Conservation (phyloP, 1,140 invertebrate genomes). For the Procambarus clarkii region DNA sequence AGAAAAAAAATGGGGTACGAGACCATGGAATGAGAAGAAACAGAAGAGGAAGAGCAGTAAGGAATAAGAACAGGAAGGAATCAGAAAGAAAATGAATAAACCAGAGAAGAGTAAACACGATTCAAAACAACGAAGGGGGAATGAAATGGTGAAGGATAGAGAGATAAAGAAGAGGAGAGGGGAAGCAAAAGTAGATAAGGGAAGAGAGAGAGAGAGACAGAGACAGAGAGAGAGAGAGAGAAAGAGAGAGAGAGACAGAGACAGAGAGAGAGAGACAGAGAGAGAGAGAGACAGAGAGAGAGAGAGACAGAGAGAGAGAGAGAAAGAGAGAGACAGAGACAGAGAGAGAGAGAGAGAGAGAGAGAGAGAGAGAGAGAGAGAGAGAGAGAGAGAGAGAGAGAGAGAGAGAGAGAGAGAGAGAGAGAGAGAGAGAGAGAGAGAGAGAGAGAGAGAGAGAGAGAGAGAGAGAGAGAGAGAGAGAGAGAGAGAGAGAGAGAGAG, state of each 20-base stretch:
- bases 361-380: background rate
- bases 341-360: background rate
- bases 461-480: background rate
- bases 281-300: background rate
- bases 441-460: background rate
- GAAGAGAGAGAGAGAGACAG: background rate
- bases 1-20: too few species aligned
- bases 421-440: background rate
- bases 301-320: background rate
- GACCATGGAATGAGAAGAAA: too few species aligned
- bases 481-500: background rate
- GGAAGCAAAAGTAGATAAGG: background rate
- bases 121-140: too few species aligned
- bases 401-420: background rate
- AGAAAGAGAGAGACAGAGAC: too few species aligned
- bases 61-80: too few species aligned
- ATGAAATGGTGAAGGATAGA: too few species aligned
- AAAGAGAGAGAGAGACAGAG: background rate
- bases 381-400: background rate
- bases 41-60: too few species aligned
- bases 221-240: background rate
- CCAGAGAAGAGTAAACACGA: too few species aligned
- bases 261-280: background rate
- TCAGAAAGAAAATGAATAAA: too few species aligned
- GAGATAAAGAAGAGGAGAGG: background rate